Percentiles rank a stretch among this genome's conserved stretches.
Conservation (phyloP, 2,113 vertebrate species). For the Spea multiplicata region DNA sequence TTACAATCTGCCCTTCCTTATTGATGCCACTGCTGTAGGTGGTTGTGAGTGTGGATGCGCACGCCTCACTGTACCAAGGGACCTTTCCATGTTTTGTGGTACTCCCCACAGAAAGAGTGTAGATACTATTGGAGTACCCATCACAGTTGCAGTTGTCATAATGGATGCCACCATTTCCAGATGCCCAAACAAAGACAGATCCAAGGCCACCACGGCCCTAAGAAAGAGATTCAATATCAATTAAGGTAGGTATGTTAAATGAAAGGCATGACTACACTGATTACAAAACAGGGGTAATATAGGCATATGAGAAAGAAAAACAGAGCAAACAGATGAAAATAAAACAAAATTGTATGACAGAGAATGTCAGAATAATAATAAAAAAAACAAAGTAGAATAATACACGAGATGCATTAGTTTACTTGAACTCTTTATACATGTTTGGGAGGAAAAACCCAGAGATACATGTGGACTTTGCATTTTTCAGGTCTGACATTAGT, state of each 20-base stretch:
- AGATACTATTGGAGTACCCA: constrained; percentile 72
- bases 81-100: constrained; percentile 55
- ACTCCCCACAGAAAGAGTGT: constrained; percentile 73
- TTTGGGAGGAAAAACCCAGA: too few relatives aligned
- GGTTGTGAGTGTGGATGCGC: constrained; percentile 72
- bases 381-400: too few relatives aligned
- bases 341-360: too few relatives aligned
- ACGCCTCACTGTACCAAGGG: constrained; percentile 70
- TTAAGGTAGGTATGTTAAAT: neutral
- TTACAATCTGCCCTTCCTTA: constrained; percentile 65
- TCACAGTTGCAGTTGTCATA: constrained; percentile 73
- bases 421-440: too few relatives aligned
- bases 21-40: constrained; percentile 69
- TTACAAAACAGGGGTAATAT: too few relatives aligned
- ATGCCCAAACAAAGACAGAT: constrained; percentile 76
- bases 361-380: too few relatives aligned
- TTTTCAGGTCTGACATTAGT: too few relatives aligned
- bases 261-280: neutral
- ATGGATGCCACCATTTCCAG: constrained; percentile 67
- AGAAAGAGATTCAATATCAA: neutral
- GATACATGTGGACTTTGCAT: too few relatives aligned
- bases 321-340: too few relatives aligned
- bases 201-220: constrained; percentile 74
- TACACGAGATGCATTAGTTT: too few relatives aligned
- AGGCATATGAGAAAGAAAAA: too few relatives aligned